These are phyloP conservation scores for Spizaetus ornatus DNA, from an alignment of 2,113 vertebrate genomes.

Conservation along the genomic window DNA sequence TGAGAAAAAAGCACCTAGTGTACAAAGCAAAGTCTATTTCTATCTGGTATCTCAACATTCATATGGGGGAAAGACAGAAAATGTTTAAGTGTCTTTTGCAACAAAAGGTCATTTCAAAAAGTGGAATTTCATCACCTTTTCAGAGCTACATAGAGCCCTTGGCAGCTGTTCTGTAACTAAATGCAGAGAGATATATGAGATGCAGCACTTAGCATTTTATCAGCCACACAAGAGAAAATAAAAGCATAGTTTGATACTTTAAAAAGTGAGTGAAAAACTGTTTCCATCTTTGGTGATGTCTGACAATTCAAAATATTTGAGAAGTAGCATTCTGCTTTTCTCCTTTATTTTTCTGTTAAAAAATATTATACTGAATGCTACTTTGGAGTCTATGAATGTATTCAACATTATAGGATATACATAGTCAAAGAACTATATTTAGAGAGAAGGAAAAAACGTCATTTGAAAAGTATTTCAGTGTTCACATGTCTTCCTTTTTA, in stretches of 20 bases:
- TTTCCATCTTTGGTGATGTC: neutral
- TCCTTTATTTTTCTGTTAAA: neutral
- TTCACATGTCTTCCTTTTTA: neutral
- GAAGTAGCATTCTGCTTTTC: neutral
- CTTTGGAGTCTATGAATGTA: neutral
- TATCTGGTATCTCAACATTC: conserved; percentile 1
- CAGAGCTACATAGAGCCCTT: neutral
- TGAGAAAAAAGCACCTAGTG: neutral
- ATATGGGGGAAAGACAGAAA: neutral
- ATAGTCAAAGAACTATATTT: neutral
- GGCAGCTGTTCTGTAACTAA: neutral
- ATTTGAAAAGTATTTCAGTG: neutral
- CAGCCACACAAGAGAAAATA: neutral
- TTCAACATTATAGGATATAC: neutral
- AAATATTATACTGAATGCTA: neutral
- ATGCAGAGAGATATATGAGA: neutral
- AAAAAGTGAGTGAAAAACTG: neutral
- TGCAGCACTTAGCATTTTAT: conserved; percentile 18
- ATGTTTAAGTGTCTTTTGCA: neutral
- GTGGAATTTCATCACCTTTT: neutral
- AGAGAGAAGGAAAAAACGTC: neutral
- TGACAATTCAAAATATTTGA: neutral
- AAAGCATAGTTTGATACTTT: neutral
- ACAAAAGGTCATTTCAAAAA: neutral
- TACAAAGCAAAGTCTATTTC: conserved; percentile 23